phyloP scores from a whole-genome alignment of 2,797 vertebrate species.

The Oreortyx pictus region DNA sequence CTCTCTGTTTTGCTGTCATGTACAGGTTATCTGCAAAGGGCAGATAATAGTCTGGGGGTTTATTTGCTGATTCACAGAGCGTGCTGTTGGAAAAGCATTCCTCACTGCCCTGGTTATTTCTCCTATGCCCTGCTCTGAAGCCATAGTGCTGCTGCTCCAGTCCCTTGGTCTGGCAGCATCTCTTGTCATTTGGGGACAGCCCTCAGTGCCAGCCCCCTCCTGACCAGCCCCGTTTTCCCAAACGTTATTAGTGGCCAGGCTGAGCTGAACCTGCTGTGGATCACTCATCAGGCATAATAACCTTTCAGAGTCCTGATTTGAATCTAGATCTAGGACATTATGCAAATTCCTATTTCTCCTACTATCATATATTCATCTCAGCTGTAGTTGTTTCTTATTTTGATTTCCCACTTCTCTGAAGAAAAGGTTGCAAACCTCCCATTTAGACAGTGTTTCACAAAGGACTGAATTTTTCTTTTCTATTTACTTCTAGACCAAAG shows the following conservation, averaged over 20 bases:
- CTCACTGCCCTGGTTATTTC: not conserved
- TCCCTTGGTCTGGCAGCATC: not conserved
- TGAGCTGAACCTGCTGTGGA: not conserved
- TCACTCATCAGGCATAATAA: not conserved
- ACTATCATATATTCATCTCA: not conserved
- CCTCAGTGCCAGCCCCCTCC: not conserved
- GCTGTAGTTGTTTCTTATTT: not conserved
- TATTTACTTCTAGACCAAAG: not conserved
- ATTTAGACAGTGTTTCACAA: not conserved
- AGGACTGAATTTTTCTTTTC: not conserved
- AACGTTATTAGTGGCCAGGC: not conserved
- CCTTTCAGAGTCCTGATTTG: not conserved
- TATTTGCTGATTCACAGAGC: not conserved
- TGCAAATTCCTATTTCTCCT: not conserved
- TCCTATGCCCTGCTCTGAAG: not conserved
- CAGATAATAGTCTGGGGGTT: not conserved
- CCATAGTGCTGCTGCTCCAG: not conserved
- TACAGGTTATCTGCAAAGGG: constrained; percentile 13
- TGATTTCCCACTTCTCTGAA: not conserved
- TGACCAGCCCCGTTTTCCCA: not conserved
- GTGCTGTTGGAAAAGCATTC: not conserved
- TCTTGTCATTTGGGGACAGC: accelerated
- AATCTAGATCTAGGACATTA: not conserved
- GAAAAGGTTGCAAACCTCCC: not conserved
- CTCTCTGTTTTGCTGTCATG: not conserved